phyloP scores from a whole-genome alignment of 2,113 vertebrate species.

The Ictidomys tridecemlineatus region DNA sequence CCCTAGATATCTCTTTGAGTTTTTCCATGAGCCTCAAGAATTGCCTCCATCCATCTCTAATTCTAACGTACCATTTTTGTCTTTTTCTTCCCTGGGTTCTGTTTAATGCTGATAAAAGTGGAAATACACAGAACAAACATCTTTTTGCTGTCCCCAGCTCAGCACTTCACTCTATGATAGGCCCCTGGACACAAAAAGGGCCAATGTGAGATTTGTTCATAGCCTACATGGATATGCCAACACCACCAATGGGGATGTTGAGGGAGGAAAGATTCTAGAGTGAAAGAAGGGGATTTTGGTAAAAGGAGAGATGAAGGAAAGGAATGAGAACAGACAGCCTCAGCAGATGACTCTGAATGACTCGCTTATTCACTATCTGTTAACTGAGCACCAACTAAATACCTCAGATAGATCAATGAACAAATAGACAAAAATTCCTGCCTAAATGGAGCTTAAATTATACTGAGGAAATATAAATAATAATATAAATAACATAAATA shows the following conservation, averaged over 20 bases:
- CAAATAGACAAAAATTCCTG: neutral
- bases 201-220: neutral
- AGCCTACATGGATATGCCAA: neutral
- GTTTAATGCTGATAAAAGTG: neutral
- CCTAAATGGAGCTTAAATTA: neutral
- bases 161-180: neutral
- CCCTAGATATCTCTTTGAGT: neutral
- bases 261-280: neutral
- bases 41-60: neutral
- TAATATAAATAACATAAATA: neutral
- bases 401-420: neutral
- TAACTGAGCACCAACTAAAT: neutral
- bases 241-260: rapidly evolving
- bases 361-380: neutral
- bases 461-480: neutral
- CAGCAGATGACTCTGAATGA: neutral
- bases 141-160: neutral
- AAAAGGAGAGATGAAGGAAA: neutral
- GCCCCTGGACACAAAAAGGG: neutral
- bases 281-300: neutral
- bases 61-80: neutral
- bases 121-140: neutral
- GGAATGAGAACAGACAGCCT: neutral
- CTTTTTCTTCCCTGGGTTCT: neutral
- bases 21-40: neutral